Evolutionary conservation across 2,888 invertebrate genomes (phyloP), one percentile per base, ranked within the genome.

Genomic region (Himalopsyche anomala): DNA sequence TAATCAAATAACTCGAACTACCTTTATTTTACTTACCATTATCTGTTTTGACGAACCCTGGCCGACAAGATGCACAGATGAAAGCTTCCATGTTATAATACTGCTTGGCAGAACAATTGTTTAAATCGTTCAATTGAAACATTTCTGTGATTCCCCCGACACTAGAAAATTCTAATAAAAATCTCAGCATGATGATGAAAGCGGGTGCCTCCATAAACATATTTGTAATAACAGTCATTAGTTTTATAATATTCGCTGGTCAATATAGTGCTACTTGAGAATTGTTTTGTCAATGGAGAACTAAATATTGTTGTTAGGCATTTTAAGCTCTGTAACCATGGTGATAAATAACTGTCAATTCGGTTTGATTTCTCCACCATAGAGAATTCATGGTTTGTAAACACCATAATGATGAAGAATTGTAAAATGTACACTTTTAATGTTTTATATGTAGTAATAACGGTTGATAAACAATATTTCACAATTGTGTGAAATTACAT

Each of bases 61-160:
- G 56, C 6, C 82, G 74, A 90, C 94, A 94, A 0, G 91, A 89
- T 38, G 90, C 88, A 90, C 94, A 94, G 80, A 91, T 91, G 86
- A 94, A 92, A 45, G 90, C 90, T 89, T 92, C 91, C 69, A 92
- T 89, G 90, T 93, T 92, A 87, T 93, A 94, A 89, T 92, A 93
- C 89, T 94, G 93, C 88, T 91, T 91, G 85, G 89, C 89, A 62
- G 90, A 91, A 89, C 94, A 94, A 87, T 91, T 89, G 28, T 85
- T 89, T 17, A 90, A 90, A 12, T 86, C n/a, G 15, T 74, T 62
- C 19, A 62, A 62, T 62, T 62, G 62, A 62, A 62, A 62, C 19
- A 62, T 62, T 62, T 62, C 62, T 19, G 62, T 62, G 11, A 62
- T 19, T 62, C 62, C 62, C 8, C 19, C 3, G 11, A 62, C 62